phyloP scores from a whole-genome alignment of 37 sponge, comb jelly and placozoan genomes.

The Theonella swinhoei region DNA sequence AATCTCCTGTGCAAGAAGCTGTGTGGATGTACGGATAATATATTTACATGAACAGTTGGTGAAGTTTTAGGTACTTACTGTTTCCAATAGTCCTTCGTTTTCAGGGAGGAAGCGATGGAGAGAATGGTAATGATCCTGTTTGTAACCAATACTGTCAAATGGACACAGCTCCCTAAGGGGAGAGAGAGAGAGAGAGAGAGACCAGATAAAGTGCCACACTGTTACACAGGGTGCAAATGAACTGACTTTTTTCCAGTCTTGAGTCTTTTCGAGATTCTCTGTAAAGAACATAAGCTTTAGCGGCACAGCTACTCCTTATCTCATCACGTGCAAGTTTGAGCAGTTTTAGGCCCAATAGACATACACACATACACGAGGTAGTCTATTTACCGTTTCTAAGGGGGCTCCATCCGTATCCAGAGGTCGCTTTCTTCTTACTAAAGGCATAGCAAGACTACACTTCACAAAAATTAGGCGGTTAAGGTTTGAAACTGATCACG shows the following conservation, averaged over 20 bases:
- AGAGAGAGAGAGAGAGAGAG: neutral
- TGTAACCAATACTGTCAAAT: constrained; percentile 45
- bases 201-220: neutral
- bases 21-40: neutral
- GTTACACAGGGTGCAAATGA: too few species aligned
- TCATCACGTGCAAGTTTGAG: neutral
- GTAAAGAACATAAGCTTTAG: neutral
- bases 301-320: too few species aligned
- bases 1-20: constrained; percentile 22
- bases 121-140: constrained; percentile 34
- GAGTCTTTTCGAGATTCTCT: neutral
- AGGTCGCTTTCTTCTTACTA: neutral
- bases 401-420: neutral
- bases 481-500: neutral
- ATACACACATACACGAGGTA: too few species aligned
- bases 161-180: neutral
- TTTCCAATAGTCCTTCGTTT: neutral
- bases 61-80: constrained; percentile 12
- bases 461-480: neutral
- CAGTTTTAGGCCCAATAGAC: too few species aligned
- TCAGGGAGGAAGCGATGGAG: constrained; percentile 10
- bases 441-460: neutral
- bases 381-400: neutral
- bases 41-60: too few species aligned
- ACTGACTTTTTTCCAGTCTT: neutral